Evolutionary conservation across 2,113 vertebrate species (phyloP).

Genomic region (Phylloscopus trochiloides): DNA sequence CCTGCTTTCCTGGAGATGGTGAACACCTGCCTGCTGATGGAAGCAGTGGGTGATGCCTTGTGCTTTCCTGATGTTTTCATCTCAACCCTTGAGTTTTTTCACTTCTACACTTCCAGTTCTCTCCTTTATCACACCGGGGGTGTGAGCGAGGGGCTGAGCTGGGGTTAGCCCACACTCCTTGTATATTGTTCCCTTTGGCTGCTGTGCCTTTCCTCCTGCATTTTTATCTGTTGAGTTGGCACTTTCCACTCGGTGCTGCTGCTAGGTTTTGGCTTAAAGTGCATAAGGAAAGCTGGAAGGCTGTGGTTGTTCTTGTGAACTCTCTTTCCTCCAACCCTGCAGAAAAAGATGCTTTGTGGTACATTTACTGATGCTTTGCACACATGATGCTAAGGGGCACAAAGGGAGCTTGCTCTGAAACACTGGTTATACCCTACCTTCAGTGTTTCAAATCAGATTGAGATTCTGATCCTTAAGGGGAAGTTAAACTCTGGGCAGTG

Average conservation of each 20-base stretch:
- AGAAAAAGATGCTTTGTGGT: neutral
- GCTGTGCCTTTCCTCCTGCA: neutral
- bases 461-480: neutral
- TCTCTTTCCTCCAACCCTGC: neutral
- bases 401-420: neutral
- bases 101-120: neutral
- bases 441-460: neutral
- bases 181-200: neutral
- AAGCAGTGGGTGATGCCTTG: neutral
- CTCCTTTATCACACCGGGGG: rapidly evolving
- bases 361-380: neutral
- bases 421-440: neutral
- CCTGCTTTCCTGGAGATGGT: neutral
- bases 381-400: neutral
- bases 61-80: neutral
- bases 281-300: neutral
- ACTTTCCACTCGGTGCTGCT: neutral
- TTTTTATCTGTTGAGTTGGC: neutral
- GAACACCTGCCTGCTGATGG: neutral
- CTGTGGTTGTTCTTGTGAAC: neutral
- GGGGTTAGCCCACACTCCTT: neutral
- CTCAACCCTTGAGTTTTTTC: neutral
- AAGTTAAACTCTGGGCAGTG: neutral
- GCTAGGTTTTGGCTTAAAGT: neutral
- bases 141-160: rapidly evolving